Evolutionary conservation across 2,888 invertebrate species (phyloP), one percentile per base, ranked within the genome.

Genomic region (Dugesia japonica): DNA sequence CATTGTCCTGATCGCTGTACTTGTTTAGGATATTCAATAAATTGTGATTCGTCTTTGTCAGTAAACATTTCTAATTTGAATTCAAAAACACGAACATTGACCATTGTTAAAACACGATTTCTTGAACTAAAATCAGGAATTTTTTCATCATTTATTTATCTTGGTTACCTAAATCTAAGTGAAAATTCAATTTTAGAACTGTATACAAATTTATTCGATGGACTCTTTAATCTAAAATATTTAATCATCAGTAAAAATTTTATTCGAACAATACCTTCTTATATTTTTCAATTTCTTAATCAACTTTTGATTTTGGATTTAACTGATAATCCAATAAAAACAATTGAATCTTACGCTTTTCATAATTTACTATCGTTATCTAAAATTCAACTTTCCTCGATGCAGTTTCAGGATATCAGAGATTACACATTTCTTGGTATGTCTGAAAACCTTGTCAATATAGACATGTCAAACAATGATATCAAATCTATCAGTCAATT

Each of bases 1-100:
- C 28, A 76, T 23, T 76, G 76, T 38, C 76, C 76, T 20, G 28
- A 76, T 15, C 28, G 77, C 20, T 76, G 76, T 20, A 27, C 17
- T 15, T 76, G 76, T 28, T 28, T 26, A 1, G 76, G 75, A 1
- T 76, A 76, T 28, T 15, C n/a, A 26, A 75, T 76, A 15, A 78
- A 17, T 23, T 76, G 76, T 76, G 17, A 27, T 0, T 26, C 26
- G 1, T 20, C 42, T 9, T 0, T n/a, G n/a, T 31, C 28, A 4
- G 9, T 33, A 0, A 27, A 26, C 20, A 27, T 26, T n/a, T 76
- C 27, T 26, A 9, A 27, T 15, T 7, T 76, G 15, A 17, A 26
- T 13, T 20, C n/a, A 13, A 74, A 76, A 27, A 76, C 73, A 1
- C 1, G 76, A 76, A 42, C 28, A 28, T 42, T 76, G 13, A 76